phyloP scores from a whole-genome alignment of 1,140 invertebrate species.

The Heliconius congener region DNA sequence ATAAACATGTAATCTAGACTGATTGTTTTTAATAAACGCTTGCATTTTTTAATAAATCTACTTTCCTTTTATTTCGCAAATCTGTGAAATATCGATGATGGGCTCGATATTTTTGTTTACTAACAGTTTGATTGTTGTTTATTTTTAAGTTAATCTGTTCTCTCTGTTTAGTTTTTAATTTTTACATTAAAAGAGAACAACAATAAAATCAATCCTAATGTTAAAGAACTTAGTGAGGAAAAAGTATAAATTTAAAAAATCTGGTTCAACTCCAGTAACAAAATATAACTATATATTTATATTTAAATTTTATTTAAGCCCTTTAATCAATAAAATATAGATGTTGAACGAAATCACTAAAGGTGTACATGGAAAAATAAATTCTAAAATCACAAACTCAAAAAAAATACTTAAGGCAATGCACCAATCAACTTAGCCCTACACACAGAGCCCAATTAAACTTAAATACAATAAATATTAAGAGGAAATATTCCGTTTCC shows the following conservation, averaged over 20 bases:
- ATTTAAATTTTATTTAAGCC: no score
- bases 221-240: background rate
- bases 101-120: slow-evolving; percentile 62
- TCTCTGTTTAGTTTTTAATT: background rate
- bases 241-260: background rate
- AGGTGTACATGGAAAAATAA: background rate
- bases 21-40: slow-evolving; percentile 75
- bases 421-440: background rate
- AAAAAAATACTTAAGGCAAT: background rate
- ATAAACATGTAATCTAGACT: slow-evolving; percentile 72
- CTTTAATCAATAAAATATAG: no score
- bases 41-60: slow-evolving; percentile 68
- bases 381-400: background rate
- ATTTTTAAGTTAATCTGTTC: background rate
- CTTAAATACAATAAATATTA: background rate
- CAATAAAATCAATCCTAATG: background rate
- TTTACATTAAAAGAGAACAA: background rate
- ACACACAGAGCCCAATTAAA: background rate
- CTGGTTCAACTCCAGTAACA: slow-evolving; percentile 1
- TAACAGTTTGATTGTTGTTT: slow-evolving; percentile 40
- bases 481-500: slow-evolving; percentile 41
- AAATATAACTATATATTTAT: background rate
- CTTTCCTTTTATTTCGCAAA: slow-evolving; percentile 59
- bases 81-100: slow-evolving; percentile 61
- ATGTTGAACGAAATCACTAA: no score